A percentile compares a stretch with the other conserved stretches of the same genome.
Conservation (phyloP, 2,113 vertebrate species). For the Sorex araneus region DNA sequence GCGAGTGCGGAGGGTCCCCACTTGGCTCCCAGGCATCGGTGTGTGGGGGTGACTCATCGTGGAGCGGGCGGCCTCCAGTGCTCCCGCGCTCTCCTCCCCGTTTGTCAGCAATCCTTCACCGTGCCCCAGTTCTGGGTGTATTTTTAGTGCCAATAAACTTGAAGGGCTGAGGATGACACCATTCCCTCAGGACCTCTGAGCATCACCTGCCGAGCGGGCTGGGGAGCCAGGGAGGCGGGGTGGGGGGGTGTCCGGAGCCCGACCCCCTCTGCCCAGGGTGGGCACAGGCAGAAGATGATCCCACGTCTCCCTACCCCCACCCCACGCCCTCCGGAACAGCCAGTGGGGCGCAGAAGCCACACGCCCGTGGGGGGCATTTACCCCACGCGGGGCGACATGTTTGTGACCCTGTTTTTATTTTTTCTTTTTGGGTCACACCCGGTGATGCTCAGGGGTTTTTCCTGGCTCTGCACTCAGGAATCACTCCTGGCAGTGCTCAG, state of each 20-base stretch:
- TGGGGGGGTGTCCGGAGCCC: neutral
- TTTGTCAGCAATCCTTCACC: conserved; percentile 75
- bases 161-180: conserved; percentile 52
- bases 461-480: too few relatives aligned
- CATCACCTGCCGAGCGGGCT: neutral
- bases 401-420: too few relatives aligned
- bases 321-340: neutral
- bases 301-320: neutral
- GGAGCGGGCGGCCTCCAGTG: neutral
- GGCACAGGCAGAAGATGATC: neutral
- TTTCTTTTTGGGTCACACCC: too few relatives aligned
- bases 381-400: neutral
- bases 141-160: conserved; percentile 78
- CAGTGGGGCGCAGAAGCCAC: neutral
- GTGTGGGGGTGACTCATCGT: conserved; percentile 45
- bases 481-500: too few relatives aligned
- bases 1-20: neutral
- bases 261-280: neutral
- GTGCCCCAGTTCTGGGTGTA: conserved; percentile 77
- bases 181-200: neutral
- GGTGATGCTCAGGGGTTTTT: too few relatives aligned
- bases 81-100: neutral
- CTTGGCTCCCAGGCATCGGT: neutral
- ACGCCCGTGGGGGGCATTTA: rapidly evolving
- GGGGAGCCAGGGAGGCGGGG: neutral